Conservation (phyloP, 2,888 invertebrate genomes). For the Drosophila paracracens region DNA sequence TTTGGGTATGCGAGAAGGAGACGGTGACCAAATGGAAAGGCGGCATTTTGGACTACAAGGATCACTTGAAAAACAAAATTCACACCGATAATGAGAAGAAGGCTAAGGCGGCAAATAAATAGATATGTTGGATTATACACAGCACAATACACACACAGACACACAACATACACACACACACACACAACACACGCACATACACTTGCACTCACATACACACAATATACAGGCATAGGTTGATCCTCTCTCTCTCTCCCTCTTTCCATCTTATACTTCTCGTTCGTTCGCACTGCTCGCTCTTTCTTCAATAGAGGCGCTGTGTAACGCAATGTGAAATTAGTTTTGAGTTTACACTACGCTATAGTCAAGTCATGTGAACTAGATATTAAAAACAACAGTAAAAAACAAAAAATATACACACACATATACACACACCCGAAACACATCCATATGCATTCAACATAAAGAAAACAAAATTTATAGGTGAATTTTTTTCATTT, state of each 20-base stretch:
- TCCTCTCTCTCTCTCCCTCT: not conserved
- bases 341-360: constrained; percentile 53
- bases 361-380: constrained; percentile 47
- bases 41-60: constrained; percentile 97
- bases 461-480: constrained; percentile 51
- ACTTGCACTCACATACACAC: constrained; percentile 6
- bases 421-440: constrained; percentile 17
- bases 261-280: not conserved
- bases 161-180: constrained; percentile 30
- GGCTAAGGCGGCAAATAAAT: constrained; percentile 70
- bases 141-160: constrained; percentile 18
- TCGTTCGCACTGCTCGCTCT: constrained; percentile 7
- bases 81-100: constrained; percentile 86
- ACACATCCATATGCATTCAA: constrained; percentile 14
- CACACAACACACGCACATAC: constrained; percentile 11
- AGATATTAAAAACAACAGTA: constrained; percentile 12
- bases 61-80: constrained; percentile 95
- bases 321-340: constrained; percentile 49
- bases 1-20: constrained; percentile 99
- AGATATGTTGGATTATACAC: constrained; percentile 19
- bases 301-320: constrained; percentile 17
- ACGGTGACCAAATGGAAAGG: constrained; percentile 98
- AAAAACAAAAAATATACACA: constrained; percentile 15
- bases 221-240: constrained; percentile 31
- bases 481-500: constrained; percentile 75